Evolutionary conservation across 2,797 vertebrate species (phyloP), one percentile per base, ranked within the genome.

Genomic region (Aldrovandia affinis): DNA sequence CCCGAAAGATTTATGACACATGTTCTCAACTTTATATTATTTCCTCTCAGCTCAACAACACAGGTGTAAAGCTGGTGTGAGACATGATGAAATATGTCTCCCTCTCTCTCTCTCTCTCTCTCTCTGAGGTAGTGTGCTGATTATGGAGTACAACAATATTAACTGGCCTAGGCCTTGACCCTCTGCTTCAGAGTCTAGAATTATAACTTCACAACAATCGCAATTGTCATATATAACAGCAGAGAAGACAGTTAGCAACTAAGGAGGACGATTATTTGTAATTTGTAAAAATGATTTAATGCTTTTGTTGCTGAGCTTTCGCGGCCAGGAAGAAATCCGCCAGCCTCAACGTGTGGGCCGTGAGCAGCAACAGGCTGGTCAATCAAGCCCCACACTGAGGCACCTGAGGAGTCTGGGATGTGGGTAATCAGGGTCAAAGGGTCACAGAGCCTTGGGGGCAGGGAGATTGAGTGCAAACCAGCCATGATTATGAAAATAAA

Each of bases 11-110:
- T 80, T 65, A 65, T 57, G 77, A 82, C 54, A 39, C 50, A 39
- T 75, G 57, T 79, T 75, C 54, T 83, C 70, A n/a, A 33, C 33
- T 42, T 52, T 77, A 36, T 85, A 57, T 77, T 20, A 30, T 61
- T 81, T 84, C 59, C 77, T 84, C 22, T 36, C n/a, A 39, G 59
- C 83, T 54, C 57, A 10, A 54, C 22, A 47, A 59, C 54, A n/a
- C 77, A 68, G 83, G 77, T 65, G 70, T 75, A 75, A 78, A 61
- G 33, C 39, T 78, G 54, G 18, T 12, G 39, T 42, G 57, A 63
- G 73, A 55, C 54, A 6, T 54, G 82, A 36, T 78, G 73, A 83
- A 83, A 61, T 30, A 47, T 20, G 28, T 0, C 28, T 10, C 44
- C 28, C 30, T 54, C n/a, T 25, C 18, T 75, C 36, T 75, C 39